A percentile compares a stretch with the other conserved stretches of the same genome.
phyloP scores from a whole-genome alignment of 2,888 invertebrate species.

The Quadroppia sp. region DNA sequence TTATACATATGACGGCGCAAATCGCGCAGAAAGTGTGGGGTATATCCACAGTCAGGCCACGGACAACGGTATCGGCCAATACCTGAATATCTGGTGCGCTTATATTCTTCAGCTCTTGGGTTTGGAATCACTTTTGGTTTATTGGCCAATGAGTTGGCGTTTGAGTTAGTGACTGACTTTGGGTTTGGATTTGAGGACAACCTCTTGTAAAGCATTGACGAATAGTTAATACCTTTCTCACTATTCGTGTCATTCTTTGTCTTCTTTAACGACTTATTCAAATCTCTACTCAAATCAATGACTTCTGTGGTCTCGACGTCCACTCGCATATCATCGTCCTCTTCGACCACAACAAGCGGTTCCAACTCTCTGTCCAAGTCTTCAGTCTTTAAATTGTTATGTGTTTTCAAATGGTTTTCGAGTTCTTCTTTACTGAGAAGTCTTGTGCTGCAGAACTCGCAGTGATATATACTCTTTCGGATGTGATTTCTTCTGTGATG shows the following conservation, averaged over 20 bases:
- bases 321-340: not conserved
- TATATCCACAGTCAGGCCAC: slow-evolving; percentile 41
- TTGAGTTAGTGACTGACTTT: not conserved
- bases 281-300: not conserved
- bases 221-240: not conserved
- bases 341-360: not conserved
- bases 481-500: slow-evolving; percentile 37
- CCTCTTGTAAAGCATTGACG: not conserved
- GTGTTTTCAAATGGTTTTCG: slow-evolving; percentile 31
- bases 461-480: slow-evolving; percentile 35
- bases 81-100: slow-evolving; percentile 38
- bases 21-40: slow-evolving; percentile 40
- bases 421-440: slow-evolving; percentile 27
- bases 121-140: not conserved
- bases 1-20: slow-evolving; percentile 41
- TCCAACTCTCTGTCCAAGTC: not conserved
- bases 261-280: not conserved
- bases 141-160: not conserved
- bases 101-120: not conserved
- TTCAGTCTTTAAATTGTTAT: not conserved
- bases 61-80: slow-evolving; percentile 41
- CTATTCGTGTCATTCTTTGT: not conserved
- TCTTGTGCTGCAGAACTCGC: slow-evolving; percentile 34
- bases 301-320: not conserved
- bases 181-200: not conserved